phyloP scores from a whole-genome alignment of 2,888 invertebrate genomes.

The Drosophila gaucha region DNA sequence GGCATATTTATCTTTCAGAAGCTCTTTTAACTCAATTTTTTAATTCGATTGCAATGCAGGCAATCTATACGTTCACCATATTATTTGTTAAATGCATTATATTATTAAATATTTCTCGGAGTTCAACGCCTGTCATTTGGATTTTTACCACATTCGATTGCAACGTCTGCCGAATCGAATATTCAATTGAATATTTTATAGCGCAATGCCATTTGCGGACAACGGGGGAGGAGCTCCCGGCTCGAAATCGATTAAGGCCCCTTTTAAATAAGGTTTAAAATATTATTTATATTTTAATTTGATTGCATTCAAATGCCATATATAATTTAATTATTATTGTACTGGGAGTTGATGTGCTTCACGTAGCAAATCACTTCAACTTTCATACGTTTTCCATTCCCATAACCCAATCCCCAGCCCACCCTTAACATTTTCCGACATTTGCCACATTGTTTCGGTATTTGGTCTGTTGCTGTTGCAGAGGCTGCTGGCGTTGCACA shows the following conservation, averaged over 20 bases:
- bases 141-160: slow-evolving; percentile 20
- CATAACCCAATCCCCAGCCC: background rate
- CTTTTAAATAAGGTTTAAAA: slow-evolving; percentile 24
- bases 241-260: background rate
- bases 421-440: slow-evolving; percentile 13
- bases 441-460: slow-evolving; percentile 29
- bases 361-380: slow-evolving; percentile 8
- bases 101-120: slow-evolving; percentile 20
- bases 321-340: slow-evolving; percentile 64
- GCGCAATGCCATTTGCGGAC: slow-evolving; percentile 19
- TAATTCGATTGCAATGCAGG: background rate
- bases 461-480: background rate
- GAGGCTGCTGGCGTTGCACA: slow-evolving; percentile 13
- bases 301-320: slow-evolving; percentile 57
- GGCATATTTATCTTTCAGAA: background rate
- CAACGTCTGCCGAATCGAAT: slow-evolving; percentile 37
- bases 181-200: slow-evolving; percentile 49
- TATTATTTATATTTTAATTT: slow-evolving; percentile 55
- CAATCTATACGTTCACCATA: background rate
- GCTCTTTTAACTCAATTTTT: background rate
- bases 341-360: slow-evolving; percentile 14
- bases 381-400: background rate
- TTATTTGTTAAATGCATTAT: background rate
- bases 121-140: slow-evolving; percentile 18
- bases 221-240: background rate